Percentiles rank a stretch among this genome's conserved stretches.
These are phyloP conservation scores for Lampris megalopsis DNA, from an alignment of 2,113 vertebrate genomes.

Conservation along the genomic window DNA sequence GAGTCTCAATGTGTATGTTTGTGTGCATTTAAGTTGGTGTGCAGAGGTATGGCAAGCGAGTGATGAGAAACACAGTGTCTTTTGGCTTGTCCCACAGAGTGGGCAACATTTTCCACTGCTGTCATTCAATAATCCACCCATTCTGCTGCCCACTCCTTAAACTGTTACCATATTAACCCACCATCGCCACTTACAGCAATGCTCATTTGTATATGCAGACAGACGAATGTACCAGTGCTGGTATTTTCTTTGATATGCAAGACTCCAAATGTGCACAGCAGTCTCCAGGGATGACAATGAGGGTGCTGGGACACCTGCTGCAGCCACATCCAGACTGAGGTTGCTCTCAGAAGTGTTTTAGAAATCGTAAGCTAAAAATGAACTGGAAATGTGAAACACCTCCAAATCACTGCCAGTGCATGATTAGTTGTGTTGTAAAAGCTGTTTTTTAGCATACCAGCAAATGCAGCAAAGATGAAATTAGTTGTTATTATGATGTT, in stretches of 20 bases:
- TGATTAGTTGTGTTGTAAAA: not conserved
- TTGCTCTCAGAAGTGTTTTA: not conserved
- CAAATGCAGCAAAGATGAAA: no score
- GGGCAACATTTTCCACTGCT: slow-evolving; percentile 59
- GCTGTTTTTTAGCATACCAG: no score
- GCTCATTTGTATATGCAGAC: not conserved
- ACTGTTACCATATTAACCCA: slow-evolving; percentile 34
- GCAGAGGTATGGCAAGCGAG: not conserved
- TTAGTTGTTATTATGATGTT: no score
- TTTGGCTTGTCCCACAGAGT: slow-evolving; percentile 55
- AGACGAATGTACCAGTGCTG: not conserved
- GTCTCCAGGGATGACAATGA: not conserved
- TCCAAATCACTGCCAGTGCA: no score
- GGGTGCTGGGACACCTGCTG: slow-evolving; percentile 2
- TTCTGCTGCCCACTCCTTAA: slow-evolving; percentile 21
- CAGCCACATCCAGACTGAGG: slow-evolving; percentile 5
- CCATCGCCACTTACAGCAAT: slow-evolving; percentile 23
- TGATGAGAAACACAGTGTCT: slow-evolving; percentile 27
- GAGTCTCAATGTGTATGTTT: slow-evolving; percentile 15
- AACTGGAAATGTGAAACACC: no score
- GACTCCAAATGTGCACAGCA: not conserved
- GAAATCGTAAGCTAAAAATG: no score
- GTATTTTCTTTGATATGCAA: not conserved
- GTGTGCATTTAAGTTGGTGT: slow-evolving; percentile 2
- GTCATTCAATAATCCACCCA: slow-evolving; percentile 60